Base-by-base conservation (phyloP, 1,140 invertebrate species). In the Lasioglossum baleicum region DNA sequence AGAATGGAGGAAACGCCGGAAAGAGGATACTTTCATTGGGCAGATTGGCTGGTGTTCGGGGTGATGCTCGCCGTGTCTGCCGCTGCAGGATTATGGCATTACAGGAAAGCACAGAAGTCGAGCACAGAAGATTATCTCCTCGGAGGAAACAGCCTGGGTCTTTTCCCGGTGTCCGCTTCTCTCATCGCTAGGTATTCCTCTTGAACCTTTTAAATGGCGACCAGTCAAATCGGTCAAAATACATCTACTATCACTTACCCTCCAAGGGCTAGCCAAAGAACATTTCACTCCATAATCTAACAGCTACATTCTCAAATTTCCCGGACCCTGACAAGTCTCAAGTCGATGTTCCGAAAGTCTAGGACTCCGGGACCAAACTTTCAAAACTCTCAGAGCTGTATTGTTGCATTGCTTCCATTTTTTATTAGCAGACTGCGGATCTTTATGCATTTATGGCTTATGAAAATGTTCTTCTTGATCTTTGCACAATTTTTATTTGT, bases 121-220 rank as follows among this genome's bases (percentile, higher is more conserved):
- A 91, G 83, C 65, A 92, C 91, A 15, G 85, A 94, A 78, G 96
- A 96, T 87, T 97, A 97, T 91, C 92, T 97, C 75, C 94, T 97
- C 56, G 96, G 96, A 40, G 95, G 95, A 75, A 94, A 94, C 82
- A 94, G 95, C 73, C 94, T 97, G 93, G 94, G 95, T 72, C 94
- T 96, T 13, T 96, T 97, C 87, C 97, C 97, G 0, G 96, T 97
- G 35, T 95, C 96, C n/a, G 95, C 97, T 93, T 97, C 96, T 1
- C 92, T 97, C 42, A 94, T 97, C 85, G 96, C 96, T 60, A 97
- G 96, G 96, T 97, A 92, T 61, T 26, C 26, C 15, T 13, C 13
- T 0, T 2, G 64, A 3, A 13, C 68, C 61, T 31, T 78, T 17
- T 78, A 71, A 75, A 69, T 75, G 71, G 31, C 56, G 15, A 4